Evolutionary conservation across 2,888 invertebrate genomes (phyloP).

Genomic region (Autographa gamma): DNA sequence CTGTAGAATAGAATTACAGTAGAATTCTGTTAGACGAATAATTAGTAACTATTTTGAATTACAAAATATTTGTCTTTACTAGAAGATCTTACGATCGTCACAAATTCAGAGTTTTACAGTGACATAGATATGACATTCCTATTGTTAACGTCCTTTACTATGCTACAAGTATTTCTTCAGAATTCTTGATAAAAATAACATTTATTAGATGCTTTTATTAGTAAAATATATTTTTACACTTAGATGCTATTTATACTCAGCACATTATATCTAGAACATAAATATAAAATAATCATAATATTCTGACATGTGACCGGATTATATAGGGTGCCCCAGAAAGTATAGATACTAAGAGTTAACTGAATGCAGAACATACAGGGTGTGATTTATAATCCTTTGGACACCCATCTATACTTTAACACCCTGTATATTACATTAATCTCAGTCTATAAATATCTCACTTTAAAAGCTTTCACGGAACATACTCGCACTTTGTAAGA

Average conservation of each 20-base stretch:
- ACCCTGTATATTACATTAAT: neutral
- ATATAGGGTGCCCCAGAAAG: no score
- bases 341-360: no score
- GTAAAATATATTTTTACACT: slow-evolving; percentile 12
- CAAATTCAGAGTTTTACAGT: neutral
- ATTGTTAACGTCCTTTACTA: slow-evolving; percentile 17
- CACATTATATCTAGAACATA: no score
- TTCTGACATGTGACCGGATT: no score
- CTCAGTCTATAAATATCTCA: neutral
- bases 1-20: no score
- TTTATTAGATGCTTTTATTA: neutral
- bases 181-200: slow-evolving; percentile 3
- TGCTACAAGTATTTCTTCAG: slow-evolving; percentile 13
- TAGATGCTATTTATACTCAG: no score
- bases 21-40: no score
- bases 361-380: no score
- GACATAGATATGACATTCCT: slow-evolving; percentile 3
- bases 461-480: neutral
- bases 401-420: no score
- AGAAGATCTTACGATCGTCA: neutral
- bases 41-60: no score
- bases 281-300: no score
- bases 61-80: neutral
- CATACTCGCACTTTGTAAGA: neutral
- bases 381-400: no score